Evolutionary conservation across 64 coral and sea anemone genomes (phyloP).

Genomic region (Stichodactyla helianthus): DNA sequence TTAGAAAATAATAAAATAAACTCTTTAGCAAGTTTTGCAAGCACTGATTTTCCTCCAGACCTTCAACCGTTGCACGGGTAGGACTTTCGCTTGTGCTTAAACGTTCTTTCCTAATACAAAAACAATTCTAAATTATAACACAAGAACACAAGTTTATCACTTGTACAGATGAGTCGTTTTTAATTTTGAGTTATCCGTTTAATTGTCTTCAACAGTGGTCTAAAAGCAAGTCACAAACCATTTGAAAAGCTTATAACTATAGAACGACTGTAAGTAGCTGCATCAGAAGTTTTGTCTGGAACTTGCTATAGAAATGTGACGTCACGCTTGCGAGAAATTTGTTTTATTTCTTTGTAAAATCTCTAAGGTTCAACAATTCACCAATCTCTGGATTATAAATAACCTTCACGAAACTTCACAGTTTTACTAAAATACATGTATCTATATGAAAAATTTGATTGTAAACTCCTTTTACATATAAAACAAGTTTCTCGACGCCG

Average conservation of each 20-base stretch:
- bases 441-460: no score
- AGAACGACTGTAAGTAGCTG: constrained; percentile 63
- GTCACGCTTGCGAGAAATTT: no score
- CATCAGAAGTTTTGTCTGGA: background rate
- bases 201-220: constrained; percentile 22
- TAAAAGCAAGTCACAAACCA: constrained; percentile 71
- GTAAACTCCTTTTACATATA: no score
- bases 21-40: constrained; percentile 56
- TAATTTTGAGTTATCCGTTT: background rate
- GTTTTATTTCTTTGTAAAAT: no score
- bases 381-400: no score
- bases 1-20: constrained; percentile 66
- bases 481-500: background rate
- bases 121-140: no score
- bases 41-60: constrained; percentile 72
- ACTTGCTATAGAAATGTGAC: background rate
- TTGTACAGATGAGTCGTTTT: no score
- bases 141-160: no score
- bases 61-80: constrained; percentile 68
- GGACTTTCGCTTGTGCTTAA: background rate
- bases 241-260: constrained; percentile 60
- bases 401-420: no score
- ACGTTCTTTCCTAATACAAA: no score
- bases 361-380: no score
- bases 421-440: no score